Base-by-base conservation (phyloP, 2,888 invertebrate species). In the Agrochola litura region DNA sequence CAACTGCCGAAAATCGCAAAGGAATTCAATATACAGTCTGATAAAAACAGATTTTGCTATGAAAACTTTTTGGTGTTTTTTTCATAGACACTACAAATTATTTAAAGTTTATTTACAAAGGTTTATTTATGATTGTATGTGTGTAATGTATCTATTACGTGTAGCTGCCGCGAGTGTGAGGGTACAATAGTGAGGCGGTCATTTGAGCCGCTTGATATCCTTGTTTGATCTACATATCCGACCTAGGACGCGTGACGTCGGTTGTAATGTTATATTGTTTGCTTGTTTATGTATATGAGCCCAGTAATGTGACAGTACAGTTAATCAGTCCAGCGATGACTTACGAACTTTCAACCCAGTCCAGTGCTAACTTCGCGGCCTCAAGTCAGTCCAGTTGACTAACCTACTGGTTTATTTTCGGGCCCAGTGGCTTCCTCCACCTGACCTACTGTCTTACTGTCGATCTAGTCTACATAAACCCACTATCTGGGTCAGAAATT, bases 151-250 rank as follows among this genome's bases (percentile, higher is more conserved):
- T 43, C 10, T 54, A 60, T 54, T 60, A 77, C 83, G 81, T 75
- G 81, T 76, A 19, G 41, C 61, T 76, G 58, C 46, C 71, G 67
- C 77, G 79, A 77, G 65, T 65, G 77, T 73, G 77, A 43, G 63
- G 75, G 69, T 74, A 81, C 79, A 66, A 86, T 71, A 72, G 77
- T 77, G 76, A n/a, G 77, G 63, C 69, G 54, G 77, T 63, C 71
- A 83, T 67, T 70, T 68, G 67, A 82, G 77, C 22, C 74, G 77
- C 70, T 37, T 49, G 83, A 79, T 88, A 88, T 87, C 87, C 87
- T 87, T 76, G 73, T 82, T 80, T 80, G 77, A 83, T 79, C 88
- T 76, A 79, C 80, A 79, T 82, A 72, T 63, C 66, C 76, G 70
- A 77, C 73, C 79, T 79, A 76, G 73, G 75, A 64, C 65, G 68